Conservation (phyloP, 2,113 vertebrate species). For the Odontesthes bonariensis region DNA sequence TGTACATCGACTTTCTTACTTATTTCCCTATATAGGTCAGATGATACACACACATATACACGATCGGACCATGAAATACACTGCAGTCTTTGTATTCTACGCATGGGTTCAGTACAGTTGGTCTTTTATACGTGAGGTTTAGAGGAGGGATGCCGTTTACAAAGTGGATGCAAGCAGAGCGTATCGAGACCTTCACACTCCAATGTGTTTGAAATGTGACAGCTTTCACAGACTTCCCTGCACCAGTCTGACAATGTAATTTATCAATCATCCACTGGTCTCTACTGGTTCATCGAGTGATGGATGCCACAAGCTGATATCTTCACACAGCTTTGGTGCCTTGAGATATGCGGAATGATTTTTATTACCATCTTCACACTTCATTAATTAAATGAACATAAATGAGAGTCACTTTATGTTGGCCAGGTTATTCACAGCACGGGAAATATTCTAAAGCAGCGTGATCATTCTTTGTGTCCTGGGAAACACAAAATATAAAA, state of each 20-base stretch:
- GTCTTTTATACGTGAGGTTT: neutral
- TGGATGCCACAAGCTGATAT: neutral
- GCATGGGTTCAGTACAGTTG: neutral
- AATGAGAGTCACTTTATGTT: neutral
- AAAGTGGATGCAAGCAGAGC: constrained; percentile 18
- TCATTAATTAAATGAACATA: neutral
- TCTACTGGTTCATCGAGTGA: constrained; percentile 11
- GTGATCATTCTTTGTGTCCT: neutral
- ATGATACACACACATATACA: too few species aligned
- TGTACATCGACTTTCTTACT: too few species aligned
- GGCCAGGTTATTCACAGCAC: constrained; percentile 14
- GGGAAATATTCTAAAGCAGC: neutral
- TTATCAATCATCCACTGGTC: constrained; percentile 27
- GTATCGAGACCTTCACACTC: constrained; percentile 17
- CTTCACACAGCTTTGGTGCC: neutral
- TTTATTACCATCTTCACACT: neutral
- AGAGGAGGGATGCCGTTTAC: neutral
- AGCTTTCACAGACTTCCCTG: constrained; percentile 19
- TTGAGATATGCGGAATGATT: neutral
- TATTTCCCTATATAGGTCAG: too few species aligned
- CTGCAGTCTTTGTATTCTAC: too few species aligned
- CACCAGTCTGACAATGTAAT: constrained; percentile 17
- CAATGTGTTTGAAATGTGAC: constrained; percentile 31
- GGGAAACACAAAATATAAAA: neutral
- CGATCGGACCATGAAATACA: too few species aligned